Base-by-base conservation (phyloP, 2,888 invertebrate genomes). In the Watsonalla cultraria region DNA sequence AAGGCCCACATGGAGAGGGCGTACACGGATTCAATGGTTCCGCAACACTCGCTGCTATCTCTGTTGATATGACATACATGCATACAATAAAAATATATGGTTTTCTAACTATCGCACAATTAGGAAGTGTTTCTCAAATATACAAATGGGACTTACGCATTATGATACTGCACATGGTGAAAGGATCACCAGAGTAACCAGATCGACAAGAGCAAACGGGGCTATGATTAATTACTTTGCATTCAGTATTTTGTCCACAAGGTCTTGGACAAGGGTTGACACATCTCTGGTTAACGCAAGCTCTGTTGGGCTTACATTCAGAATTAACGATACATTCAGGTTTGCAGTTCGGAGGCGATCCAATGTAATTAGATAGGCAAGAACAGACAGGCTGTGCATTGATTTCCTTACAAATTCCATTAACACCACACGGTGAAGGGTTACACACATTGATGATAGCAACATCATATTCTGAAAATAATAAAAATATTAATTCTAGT, bases 351-450 rank as follows among this genome's bases (percentile, higher is more conserved):
- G 92, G 94, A 47, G 94, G 94, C 60, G 91, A 91, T 51, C 95
- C 95, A 54, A 93, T 89, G 66, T 93, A 94, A 68, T 92, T 92
- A 7, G 92, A 89, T 51, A 94, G 82, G 74, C 96, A 96, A 42
- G 95, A 94, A 74, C 95, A 96, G 47, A 94, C 93, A 0, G 94
- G 94, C 79, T 94, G 94, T 50, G 86, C 91, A 68, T 95, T 95
- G 45, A 93, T 78, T 81, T 94, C 94, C 60, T 92, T 93, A 75
- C 96, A 96, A 62, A 94, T 92, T 7, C 95, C 93, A 78, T 95
- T 95, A 0, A 86, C 65, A 45, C 95, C 96, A 81, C 96, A 96
- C 7, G 94, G 92, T 4, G 95, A 94, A 48, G 96, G 95, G 68
- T 92, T 91, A 70, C 96, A 96, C 6, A 95, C 94, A 70, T 94